Evolutionary conservation across 2,797 vertebrate species (phyloP).

Genomic region (Rhynchotus rufescens): DNA sequence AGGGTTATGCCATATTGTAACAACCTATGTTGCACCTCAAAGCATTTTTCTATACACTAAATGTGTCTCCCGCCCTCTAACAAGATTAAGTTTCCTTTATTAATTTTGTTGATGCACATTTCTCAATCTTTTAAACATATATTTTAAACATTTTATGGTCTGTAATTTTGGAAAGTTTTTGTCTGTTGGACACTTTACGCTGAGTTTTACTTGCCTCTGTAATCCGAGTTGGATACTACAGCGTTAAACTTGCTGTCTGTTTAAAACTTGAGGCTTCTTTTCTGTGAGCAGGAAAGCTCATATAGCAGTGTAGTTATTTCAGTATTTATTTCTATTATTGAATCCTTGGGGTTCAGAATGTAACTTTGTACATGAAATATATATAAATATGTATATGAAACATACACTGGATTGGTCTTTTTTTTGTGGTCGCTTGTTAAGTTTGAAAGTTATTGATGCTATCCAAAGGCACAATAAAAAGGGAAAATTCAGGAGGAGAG

Average conservation of each 20-base stretch:
- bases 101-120: conserved; percentile 79
- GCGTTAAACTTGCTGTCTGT: conserved; percentile 81
- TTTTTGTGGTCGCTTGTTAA: conserved; percentile 51
- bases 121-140: conserved; percentile 82
- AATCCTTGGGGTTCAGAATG: conserved; percentile 96
- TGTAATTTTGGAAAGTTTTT: conserved; percentile 81
- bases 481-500: neutral
- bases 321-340: conserved; percentile 98
- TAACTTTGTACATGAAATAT: conserved; percentile 98
- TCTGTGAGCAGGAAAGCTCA: conserved; percentile 80
- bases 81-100: conserved; percentile 79
- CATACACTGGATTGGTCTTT: conserved; percentile 67
- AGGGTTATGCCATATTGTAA: conserved; percentile 79
- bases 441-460: neutral
- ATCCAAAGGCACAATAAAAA: neutral
- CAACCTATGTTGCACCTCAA: conserved; percentile 69
- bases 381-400: conserved; percentile 94
- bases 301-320: conserved; percentile 90
- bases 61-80: conserved; percentile 77
- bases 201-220: conserved; percentile 85
- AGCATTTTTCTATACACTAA: conserved; percentile 80
- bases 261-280: conserved; percentile 81
- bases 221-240: conserved; percentile 81
- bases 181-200: conserved; percentile 80
- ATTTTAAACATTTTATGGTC: conserved; percentile 87